Evolutionary conservation across 1,140 invertebrate genomes (phyloP), one percentile per base, ranked within the genome.

Genomic region (Latrodectus geometricus): DNA sequence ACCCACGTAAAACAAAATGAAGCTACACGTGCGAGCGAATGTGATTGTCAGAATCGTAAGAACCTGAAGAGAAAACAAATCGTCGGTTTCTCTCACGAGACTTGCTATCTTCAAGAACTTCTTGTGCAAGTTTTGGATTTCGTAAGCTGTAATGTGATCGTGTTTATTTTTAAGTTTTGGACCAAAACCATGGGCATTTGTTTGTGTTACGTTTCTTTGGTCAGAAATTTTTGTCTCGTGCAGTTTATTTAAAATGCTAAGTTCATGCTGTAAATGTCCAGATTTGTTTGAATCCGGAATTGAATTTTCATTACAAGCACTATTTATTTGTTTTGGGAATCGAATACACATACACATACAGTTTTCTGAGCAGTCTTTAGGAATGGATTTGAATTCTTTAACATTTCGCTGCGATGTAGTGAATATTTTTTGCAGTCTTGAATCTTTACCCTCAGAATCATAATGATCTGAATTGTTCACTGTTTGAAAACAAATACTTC

Each of bases 21-120:
- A 70, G n/a, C 48, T 68, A 17, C 83, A 85, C 9, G 83, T 85
- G 1, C 83, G 61, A 9, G 70, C 21, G 50, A 85, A 85, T 17
- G 74, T 85, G 9, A 77, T 77, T 4, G 83, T 69, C 5, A 85
- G 66, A 3, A 77, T 56, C 8, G 50, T 35, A 17, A 85, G 70
- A 9, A 85, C 74, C 12, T 77, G 74, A 7, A 85, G 17, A 0
- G 83, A 85, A 49, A 85, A 78, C 15, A 85, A 69, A 56, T 77
- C 74, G 20, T 85, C 83, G 11, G 74, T 77, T 20, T 85, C 83
- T 70, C 61, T 56, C 8, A 85, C 83, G 49, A 85, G 20, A 3
- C 15, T 9, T 15, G 74, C 68, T 54, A 21, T 21, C 9, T 76
- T 23, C 0, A 56, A 20, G 21, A 77, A 85, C 11, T 35, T n/a